Percentiles rank a stretch among this genome's conserved stretches.
Conservation (phyloP, 2,797 vertebrate species). For the Fundulus diaphanus region DNA sequence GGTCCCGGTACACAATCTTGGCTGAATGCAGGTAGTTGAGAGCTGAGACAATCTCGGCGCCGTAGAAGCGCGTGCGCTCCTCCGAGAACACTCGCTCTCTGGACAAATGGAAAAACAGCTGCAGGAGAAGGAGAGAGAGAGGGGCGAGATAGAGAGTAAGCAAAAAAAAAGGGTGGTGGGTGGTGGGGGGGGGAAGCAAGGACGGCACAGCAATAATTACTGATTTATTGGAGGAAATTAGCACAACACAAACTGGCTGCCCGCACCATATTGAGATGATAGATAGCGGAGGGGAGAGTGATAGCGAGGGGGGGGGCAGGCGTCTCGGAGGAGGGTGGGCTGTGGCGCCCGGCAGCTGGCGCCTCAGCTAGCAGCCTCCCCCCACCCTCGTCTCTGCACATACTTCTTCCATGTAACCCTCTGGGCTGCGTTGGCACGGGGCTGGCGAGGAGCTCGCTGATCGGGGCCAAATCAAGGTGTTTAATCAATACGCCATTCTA, state of each 20-base stretch:
- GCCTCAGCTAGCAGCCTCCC: constrained; percentile 84
- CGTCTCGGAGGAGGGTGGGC: constrained; percentile 89
- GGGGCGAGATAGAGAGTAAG: constrained; percentile 25
- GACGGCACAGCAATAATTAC: constrained; percentile 99
- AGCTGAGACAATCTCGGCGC: constrained; percentile 96
- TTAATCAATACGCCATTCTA: constrained; percentile 99
- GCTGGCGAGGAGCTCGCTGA: constrained; percentile 71
- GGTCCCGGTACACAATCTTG: constrained; percentile 98
- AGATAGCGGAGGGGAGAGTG: constrained; percentile 89
- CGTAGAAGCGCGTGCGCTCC: constrained; percentile 98
- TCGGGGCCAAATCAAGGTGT: constrained; percentile 91
- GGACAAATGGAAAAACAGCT: constrained; percentile 99
- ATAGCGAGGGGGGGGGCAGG: constrained; percentile 85
- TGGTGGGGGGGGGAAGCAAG: constrained; percentile 87
- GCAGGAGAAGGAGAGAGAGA: constrained; percentile 83
- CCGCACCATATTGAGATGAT: constrained; percentile 99
- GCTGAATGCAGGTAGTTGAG: constrained; percentile 98
- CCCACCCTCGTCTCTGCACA: constrained; percentile 39
- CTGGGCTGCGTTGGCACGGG: constrained; percentile 66
- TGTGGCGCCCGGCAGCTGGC: constrained; percentile 97
- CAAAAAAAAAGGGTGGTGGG: constrained; percentile 15
- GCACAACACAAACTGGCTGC: constrained; percentile 99
- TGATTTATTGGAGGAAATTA: constrained; percentile 99
- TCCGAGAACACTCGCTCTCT: constrained; percentile 99
- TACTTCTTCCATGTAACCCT: constrained; percentile 67